A percentile compares a stretch with the other conserved stretches of the same genome.
Conservation (phyloP, 2,888 invertebrate species). For the Sympetrum striolatum region DNA sequence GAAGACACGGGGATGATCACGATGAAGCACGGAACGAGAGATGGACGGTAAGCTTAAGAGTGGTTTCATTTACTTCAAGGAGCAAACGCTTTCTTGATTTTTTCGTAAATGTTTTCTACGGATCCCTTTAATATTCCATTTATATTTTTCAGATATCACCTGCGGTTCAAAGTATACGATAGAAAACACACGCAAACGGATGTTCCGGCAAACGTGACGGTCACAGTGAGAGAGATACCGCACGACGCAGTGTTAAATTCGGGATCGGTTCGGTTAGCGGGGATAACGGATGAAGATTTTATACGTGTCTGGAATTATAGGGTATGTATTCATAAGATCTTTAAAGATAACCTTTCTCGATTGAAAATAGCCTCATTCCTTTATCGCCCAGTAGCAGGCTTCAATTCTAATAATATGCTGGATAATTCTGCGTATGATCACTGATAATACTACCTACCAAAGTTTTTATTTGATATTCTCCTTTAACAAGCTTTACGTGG, state of each 20-base stretch:
- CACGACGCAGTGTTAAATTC: constrained; percentile 96
- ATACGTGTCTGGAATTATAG: constrained; percentile 94
- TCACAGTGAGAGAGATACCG: constrained; percentile 91
- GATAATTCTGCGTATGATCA: no score
- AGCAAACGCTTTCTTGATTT: neutral
- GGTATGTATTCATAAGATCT: constrained; percentile 53
- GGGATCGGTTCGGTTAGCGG: constrained; percentile 90
- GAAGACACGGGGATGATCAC: constrained; percentile 94
- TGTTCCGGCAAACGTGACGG: constrained; percentile 95
- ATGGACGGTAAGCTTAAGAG: constrained; percentile 67
- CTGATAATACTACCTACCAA: no score
- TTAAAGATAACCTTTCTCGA: no score
- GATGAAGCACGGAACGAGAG: constrained; percentile 91
- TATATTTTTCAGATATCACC: constrained; percentile 54
- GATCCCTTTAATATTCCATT: neutral
- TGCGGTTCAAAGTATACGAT: constrained; percentile 81
- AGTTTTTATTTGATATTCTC: no score
- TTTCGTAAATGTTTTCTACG: neutral
- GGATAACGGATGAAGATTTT: constrained; percentile 95
- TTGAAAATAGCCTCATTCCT: no score
- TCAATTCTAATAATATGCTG: no score
- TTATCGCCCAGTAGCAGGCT: no score
- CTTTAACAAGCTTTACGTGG: no score
- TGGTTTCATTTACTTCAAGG: neutral
- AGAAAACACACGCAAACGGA: constrained; percentile 93